Base-by-base conservation (phyloP, 2,797 vertebrate species). In the Clarias pachynema region DNA sequence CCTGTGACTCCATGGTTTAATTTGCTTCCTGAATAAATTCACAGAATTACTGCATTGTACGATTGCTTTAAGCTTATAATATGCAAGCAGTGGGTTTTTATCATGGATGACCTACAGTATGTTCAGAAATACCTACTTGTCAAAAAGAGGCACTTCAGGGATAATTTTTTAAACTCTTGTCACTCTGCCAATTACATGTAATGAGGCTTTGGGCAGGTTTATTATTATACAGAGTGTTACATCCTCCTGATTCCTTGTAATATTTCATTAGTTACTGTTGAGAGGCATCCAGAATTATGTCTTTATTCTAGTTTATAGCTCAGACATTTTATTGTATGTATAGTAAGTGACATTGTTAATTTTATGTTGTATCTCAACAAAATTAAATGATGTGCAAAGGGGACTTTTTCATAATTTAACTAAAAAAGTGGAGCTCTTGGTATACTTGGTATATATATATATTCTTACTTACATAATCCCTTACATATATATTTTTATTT, bases 61-160 rank as follows among this genome's bases (percentile, higher is more conserved):
- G 63, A 59, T 75, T 69, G 73, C 53, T 40, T 68, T 78, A 22
- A 34, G 44, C 60, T 29, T 83, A n/a, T 20, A 65, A 63, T 49
- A 24, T 26, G 53, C 62, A 59, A 20, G 18, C 44, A 37, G 26
- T 78, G 82, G 4, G 1, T 68, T 66, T 78, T 68, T n/a, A 79
- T 70, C 79, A 49, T 22, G 8, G 34, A 10, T 57, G 74, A 68
- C 26, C 29, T 78, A 15, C 20, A 14, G 26, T 16, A 20, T 65
- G 18, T 16, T 66, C 29, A 68, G 53, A 79, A 70, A 49, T 7
- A 44, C n/a, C 53, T 70, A n/a, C 44, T 37, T 68, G 56, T 84
- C 74, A 70, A 66, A 60, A 68, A 79, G 83, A 84, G 65, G 7
- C 24, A 59, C 56, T 84, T 60, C 12, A 69, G 34, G 53, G 83